Conservation (phyloP, 64 coral and sea anemone genomes). For the Orbicella faveolata region DNA sequence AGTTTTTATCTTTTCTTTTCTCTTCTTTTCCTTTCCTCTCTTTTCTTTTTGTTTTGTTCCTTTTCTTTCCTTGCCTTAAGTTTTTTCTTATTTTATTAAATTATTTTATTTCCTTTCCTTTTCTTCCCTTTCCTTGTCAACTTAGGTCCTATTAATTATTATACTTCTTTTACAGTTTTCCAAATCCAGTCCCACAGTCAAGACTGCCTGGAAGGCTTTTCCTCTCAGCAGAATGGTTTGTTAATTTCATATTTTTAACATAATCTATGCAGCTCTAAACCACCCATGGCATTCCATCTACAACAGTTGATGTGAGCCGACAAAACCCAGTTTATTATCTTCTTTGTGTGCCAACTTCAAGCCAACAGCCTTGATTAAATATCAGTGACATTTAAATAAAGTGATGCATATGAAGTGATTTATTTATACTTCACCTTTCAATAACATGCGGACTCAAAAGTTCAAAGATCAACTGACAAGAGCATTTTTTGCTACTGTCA, state of each 20-base stretch:
- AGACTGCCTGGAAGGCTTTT: conserved; percentile 79
- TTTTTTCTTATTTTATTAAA: background rate
- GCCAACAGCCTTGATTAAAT: no score
- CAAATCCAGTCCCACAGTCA: conserved; percentile 70
- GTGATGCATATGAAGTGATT: no score
- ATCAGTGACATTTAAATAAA: no score
- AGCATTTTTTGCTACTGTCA: no score
- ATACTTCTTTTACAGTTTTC: conserved; percentile 37
- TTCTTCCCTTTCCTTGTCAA: background rate
- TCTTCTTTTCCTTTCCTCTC: no score
- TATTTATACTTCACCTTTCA: no score
- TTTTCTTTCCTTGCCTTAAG: background rate
- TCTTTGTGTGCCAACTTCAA: no score
- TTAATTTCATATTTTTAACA: background rate
- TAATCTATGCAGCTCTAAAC: background rate
- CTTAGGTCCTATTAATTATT: background rate
- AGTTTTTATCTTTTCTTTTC: no score
- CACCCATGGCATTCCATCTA: background rate
- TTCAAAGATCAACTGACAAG: no score
- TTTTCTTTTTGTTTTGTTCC: background rate
- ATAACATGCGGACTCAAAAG: no score
- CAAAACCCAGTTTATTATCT: no score
- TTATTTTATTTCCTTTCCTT: background rate
- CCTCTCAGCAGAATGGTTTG: conserved; percentile 68
- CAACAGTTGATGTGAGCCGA: background rate